Conservation (phyloP, 2,888 invertebrate species). For the Caenorhabditis sinica region DNA sequence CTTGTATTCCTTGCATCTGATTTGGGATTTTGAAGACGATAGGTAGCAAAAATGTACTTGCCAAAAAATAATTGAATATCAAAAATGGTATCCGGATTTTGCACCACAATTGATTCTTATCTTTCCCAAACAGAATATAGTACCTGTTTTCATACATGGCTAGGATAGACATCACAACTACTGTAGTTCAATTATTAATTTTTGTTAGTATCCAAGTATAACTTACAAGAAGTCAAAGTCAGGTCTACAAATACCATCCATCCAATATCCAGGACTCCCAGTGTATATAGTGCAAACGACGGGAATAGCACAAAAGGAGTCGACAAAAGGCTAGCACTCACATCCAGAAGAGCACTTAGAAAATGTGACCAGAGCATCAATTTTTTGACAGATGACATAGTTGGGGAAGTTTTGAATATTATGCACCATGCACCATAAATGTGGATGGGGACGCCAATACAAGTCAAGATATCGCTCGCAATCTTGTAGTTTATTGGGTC, state of each 20-base stretch:
- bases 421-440: constrained; percentile 16
- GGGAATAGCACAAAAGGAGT: neutral
- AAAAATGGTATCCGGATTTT: neutral
- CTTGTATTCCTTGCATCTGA: too few species aligned
- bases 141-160: constrained; percentile 14
- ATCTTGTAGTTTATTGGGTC: neutral
- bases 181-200: too few species aligned
- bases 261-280: neutral
- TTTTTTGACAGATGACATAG: neutral
- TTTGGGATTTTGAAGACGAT: too few species aligned
- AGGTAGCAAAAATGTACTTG: neutral
- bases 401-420: neutral
- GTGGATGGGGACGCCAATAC: neutral
- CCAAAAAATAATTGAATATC: constrained; percentile 1
- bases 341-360: neutral
- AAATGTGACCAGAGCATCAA: neutral
- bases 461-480: neutral
- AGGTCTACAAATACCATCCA: neutral
- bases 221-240: neutral
- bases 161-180: too few species aligned
- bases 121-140: neutral
- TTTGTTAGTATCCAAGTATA: too few species aligned
- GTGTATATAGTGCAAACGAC: neutral
- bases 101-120: neutral
- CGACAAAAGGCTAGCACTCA: neutral